A percentile compares a stretch with the other conserved stretches of the same genome.
These are phyloP conservation scores for Teleogryllus oceanicus DNA, from an alignment of 2,888 invertebrate genomes.

Conservation along the genomic window DNA sequence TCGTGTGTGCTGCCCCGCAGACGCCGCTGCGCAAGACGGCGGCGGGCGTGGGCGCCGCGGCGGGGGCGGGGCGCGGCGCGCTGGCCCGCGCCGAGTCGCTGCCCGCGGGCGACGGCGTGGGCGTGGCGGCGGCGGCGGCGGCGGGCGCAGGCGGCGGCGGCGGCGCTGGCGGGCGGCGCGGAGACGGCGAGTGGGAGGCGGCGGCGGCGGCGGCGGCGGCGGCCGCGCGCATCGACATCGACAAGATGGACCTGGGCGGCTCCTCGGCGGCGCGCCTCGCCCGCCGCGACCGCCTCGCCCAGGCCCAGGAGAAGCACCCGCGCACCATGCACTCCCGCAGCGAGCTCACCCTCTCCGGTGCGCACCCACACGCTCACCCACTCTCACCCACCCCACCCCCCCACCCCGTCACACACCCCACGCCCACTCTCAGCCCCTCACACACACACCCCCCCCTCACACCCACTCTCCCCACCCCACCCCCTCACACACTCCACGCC, in stretches of 20 bases:
- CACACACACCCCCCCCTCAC: background rate
- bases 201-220: background rate
- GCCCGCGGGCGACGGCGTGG: background rate
- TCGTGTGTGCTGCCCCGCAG: no score
- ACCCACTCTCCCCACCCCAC: background rate
- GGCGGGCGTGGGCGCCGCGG: no score
- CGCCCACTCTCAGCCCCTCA: no score
- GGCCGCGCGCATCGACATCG: background rate
- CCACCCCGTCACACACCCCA: no score
- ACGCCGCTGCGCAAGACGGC: no score
- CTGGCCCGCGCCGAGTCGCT: no score
- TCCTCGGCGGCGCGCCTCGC: background rate
- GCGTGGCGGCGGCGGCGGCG: background rate
- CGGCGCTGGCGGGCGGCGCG: no score
- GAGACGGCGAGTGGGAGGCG: no score
- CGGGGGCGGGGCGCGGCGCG: no score
- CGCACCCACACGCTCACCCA: background rate
- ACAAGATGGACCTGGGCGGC: constrained; percentile 36
- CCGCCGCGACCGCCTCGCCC: constrained; percentile 32
- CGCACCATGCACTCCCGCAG: constrained; percentile 38
- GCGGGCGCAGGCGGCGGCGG: background rate
- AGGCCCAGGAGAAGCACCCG: constrained; percentile 49
- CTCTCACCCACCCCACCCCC: no score
- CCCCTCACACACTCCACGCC: no score
- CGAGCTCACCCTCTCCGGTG: constrained; percentile 45